Percentiles rank a stretch among this genome's conserved stretches.
Evolutionary conservation across 2,797 vertebrate genomes (phyloP).

Genomic region (Rhyacichthys aspro): DNA sequence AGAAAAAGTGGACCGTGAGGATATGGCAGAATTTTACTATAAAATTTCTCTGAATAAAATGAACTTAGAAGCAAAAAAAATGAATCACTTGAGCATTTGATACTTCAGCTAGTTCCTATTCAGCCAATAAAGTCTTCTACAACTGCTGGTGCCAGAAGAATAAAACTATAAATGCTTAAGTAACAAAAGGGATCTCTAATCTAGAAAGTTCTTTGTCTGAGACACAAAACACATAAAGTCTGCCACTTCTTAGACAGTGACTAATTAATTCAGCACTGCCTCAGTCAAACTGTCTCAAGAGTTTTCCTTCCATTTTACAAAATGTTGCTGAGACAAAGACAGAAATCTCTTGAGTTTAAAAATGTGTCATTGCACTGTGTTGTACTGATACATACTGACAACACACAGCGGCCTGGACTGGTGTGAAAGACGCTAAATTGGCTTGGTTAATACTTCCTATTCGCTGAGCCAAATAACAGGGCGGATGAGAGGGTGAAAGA

Average conservation of each 20-base stretch:
- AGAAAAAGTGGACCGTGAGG: background rate
- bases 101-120: background rate
- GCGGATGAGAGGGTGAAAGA: conserved; percentile 40
- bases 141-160: too few relatives aligned
- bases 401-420: conserved; percentile 24
- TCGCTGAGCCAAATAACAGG: conserved; percentile 57
- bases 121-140: too few relatives aligned
- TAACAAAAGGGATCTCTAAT: too few relatives aligned
- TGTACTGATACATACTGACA: conserved; percentile 19
- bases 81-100: background rate
- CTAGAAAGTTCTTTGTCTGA: too few relatives aligned
- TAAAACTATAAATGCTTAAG: too few relatives aligned
- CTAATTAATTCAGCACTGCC: conserved; percentile 3
- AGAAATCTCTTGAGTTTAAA: background rate
- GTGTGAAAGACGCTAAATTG: conserved; percentile 67
- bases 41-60: conserved; percentile 2
- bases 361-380: background rate
- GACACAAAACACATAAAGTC: too few relatives aligned
- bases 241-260: background rate
- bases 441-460: conserved; percentile 50
- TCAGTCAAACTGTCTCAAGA: conserved; percentile 1
- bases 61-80: background rate
- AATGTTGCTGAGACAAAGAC: conserved; percentile 1
- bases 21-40: background rate
- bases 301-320: background rate